Base-by-base conservation (phyloP, 2,888 invertebrate species). In the Hartigia nigra region DNA sequence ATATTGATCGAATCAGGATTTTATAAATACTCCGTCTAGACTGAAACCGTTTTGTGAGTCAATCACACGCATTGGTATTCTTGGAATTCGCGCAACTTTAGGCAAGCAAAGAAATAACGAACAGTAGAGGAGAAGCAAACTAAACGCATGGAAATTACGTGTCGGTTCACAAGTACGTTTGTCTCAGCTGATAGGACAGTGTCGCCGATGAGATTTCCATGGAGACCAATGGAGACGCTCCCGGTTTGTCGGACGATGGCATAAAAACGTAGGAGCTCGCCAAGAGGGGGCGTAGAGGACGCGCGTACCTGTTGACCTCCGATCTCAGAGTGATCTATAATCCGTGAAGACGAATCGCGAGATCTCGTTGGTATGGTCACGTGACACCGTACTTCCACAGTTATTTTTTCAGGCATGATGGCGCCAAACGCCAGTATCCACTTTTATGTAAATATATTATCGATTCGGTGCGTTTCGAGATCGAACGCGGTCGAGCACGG, bases 361-460 rank as follows among this genome's bases (percentile, higher is more conserved):
- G 87, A 89, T 87, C 87, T 88, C 88, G 89, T 90, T 89, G 88
- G 89, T 87, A 87, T 87, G 90, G 90, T 93, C 93, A 93, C 93
- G 93, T 93, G 93, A 93, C 91, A 87, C 85, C 81, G 74, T 78
- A 86, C 85, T 88, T 87, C 88, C 87, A 86, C 90, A 92, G 92
- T 93, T 92, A 92, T 92, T 92, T 92, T 92, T 92, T 92, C 91
- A 92, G 92, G 92, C 91, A 93, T 92, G 92, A 93, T 93, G 93
- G 93, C 93, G 93, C 93, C 93, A 93, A 93, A 92, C 90, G 90
- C 91, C 90, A 90, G 90, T 90, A 91, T 91, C 87, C 88, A 90
- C 90, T 90, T 92, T 92, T 90, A 91, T 92, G 91, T 90, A 89
- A 91, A 91, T 91, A 90, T 87, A 90, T 88, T 87, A 86, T 88